Base-by-base conservation (phyloP, 2,888 invertebrate genomes). In the Pandemis corylana region DNA sequence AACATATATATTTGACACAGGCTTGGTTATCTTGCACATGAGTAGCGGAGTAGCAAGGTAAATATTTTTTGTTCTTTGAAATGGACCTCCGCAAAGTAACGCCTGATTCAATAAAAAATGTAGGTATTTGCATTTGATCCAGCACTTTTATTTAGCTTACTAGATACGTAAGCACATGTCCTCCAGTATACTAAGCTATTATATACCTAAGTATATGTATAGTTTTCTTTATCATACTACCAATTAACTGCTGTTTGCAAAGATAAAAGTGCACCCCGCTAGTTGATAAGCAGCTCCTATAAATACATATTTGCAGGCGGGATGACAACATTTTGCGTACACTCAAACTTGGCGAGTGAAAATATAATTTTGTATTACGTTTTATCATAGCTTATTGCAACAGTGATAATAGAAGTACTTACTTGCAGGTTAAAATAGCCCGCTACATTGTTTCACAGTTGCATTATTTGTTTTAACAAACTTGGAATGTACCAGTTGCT, bases 151-250 rank as follows among this genome's bases (percentile, higher is more conserved):
- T 53, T 53, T 15, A 53, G 53, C 28, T 36, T 36, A n/a, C 28
- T 36, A 13, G 28, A 59, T 10, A 59, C 7, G 28, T 9, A 36
- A 12, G 10, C 59, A 28, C 28, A 59, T 28, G 59, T 12, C 59
- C 59, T 28, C 28, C 59, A 12, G 28, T 36, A 28, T 20, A 9
- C 5, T 20, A 20, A 20, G 20, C 20, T 12, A 10, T 59, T 59
- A 59, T 28, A 59, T 28, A 59, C 28, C 59, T 28, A 12, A 28
- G 28, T 36, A 5, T 59, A 28, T 12, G 28, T 59, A 36, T 59
- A 28, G 10, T 59, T 12, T 59, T 12, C 59, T 65, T 36, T 71
- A 70, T 70, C 69, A 70, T 7, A 42, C 62, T 70, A 63, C 51
- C 51, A 63, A 63, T 70, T 51, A 49, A 9, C 28, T 9, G 20